These are phyloP conservation scores for Myotis findleyi DNA, from an alignment of 2,797 vertebrate genomes.

Conservation along the genomic window DNA sequence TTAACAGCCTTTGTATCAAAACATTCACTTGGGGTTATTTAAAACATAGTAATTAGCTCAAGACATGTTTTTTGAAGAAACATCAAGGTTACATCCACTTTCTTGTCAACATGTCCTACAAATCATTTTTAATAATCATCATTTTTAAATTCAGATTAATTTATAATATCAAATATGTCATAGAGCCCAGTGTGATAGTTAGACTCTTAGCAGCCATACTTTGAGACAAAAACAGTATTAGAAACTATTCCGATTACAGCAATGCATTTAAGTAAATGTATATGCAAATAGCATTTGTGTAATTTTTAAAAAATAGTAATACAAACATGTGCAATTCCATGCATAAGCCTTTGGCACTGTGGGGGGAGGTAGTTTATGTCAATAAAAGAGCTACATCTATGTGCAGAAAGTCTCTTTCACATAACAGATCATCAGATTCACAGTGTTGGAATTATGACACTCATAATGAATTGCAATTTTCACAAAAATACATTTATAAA, in stretches of 20 bases:
- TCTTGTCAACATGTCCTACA: background rate
- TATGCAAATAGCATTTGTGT: background rate
- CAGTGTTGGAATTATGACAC: background rate
- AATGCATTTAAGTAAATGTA: background rate
- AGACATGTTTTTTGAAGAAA: background rate
- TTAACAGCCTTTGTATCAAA: background rate
- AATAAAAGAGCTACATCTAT: background rate
- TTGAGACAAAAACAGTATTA: background rate
- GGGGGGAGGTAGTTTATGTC: background rate
- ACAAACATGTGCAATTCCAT: background rate
- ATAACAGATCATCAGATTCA: background rate
- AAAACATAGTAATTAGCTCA: background rate
- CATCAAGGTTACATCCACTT: background rate
- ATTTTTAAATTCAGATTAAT: constrained; percentile 10
- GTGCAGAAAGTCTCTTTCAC: background rate
- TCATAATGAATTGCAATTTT: background rate
- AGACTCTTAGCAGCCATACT: background rate
- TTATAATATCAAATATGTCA: background rate
- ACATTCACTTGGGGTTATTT: background rate
- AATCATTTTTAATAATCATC: background rate
- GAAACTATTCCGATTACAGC: background rate
- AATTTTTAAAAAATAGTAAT: background rate
- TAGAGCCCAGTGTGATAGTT: background rate
- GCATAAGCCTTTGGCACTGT: background rate
- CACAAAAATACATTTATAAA: background rate